Evolutionary conservation across 2,888 invertebrate genomes (phyloP), one percentile per base, ranked within the genome.

Genomic region (Mechanitis messenoides): DNA sequence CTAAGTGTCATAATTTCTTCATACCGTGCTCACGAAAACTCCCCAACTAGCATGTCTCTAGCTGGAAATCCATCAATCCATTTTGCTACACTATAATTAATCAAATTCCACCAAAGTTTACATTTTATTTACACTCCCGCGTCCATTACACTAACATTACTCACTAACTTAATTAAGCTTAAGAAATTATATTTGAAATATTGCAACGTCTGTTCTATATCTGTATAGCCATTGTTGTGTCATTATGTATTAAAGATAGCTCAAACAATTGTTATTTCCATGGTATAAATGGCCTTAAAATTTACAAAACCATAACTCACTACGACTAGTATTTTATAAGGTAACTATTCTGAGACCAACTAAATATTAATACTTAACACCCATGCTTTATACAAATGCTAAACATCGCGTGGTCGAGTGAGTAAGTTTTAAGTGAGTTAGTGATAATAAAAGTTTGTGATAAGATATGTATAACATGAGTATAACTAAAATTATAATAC

Each of bases 321-420:
- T 83, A 84, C 80, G 88, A 88, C 88, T 88, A 88, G 88, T 59
- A 50, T 31, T 20, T 78, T 76, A 75, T 76, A 79, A 72, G 87
- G 87, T 87, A 87, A 87, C 86, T 77, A 76, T 71, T 65, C 68
- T 72, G 75, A 78, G 75, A 81, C 79, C 75, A 77, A 50, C 50
- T 70, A 68, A 71, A 71, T 69, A 72, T 69, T 67, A 63, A 64
- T 45, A 46, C 55, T 64, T 59, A 57, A 65, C 60, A 63, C 20
- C 55, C 58, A 58, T 58, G 64, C 64, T 66, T 64, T 66, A 46
- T 66, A 66, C 66, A 66, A 60, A 59, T 64, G 62, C 64, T 64
- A 54, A 57, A 59, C 47, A 59, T 56, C 58, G 59, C 47, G 58
- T 58, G 59, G 55, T 60, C 53, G 53, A 63, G 35, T 31, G 56